Evolutionary conservation across 2,113 vertebrate species (phyloP).

Genomic region (Sphyrna mokarran): DNA sequence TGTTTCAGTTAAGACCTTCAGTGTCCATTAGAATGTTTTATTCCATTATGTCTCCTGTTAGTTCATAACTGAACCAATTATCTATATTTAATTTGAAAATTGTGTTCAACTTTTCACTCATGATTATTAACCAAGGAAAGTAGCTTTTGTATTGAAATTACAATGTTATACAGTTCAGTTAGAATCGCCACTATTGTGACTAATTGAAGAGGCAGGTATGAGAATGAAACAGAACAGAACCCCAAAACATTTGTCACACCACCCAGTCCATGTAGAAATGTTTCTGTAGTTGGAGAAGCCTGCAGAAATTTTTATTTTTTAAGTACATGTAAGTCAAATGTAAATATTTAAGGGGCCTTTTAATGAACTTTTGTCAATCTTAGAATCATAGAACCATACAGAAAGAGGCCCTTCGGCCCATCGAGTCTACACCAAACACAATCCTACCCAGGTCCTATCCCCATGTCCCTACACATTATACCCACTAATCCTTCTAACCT

Average conservation of each 20-base stretch:
- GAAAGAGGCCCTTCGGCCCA: too few relatives aligned
- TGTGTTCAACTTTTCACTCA: background rate
- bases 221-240: background rate
- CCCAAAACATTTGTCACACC: background rate
- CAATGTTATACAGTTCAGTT: background rate
- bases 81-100: background rate
- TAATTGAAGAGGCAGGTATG: background rate
- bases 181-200: background rate
- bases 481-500: too few relatives aligned
- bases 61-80: too few relatives aligned
- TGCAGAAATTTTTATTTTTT: background rate
- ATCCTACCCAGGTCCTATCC: too few relatives aligned
- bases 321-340: background rate
- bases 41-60: background rate
- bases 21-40: background rate
- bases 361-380: background rate
- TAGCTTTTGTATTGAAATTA: background rate
- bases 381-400: too few relatives aligned
- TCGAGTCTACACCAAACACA: too few relatives aligned
- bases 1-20: background rate
- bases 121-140: background rate
- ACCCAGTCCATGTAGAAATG: background rate
- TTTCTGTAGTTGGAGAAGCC: background rate
- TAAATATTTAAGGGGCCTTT: slow-evolving; percentile 6
- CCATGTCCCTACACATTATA: too few relatives aligned